Evolutionary conservation across 2,888 invertebrate genomes (phyloP).

Genomic region (Drosophila leonis): DNA sequence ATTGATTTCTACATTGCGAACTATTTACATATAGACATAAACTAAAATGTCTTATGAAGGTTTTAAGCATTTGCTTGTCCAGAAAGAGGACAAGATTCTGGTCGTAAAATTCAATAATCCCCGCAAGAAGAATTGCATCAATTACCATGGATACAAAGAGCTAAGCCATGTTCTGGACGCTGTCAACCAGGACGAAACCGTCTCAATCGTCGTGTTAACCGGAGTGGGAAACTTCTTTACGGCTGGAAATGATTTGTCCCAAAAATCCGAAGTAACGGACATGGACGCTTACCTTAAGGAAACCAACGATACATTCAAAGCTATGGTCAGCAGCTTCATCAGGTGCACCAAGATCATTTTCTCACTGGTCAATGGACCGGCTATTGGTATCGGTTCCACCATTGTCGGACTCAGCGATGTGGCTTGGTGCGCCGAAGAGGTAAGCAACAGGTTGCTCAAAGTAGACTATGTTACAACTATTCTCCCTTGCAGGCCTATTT

Average conservation of each 20-base stretch:
- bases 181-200: constrained; percentile 89
- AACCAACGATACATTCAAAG: constrained; percentile 85
- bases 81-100: constrained; percentile 86
- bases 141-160: constrained; percentile 88
- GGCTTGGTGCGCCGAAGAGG: constrained; percentile 89
- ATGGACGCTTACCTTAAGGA: constrained; percentile 78
- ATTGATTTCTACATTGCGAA: neutral
- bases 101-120: constrained; percentile 91
- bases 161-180: constrained; percentile 89
- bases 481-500: constrained; percentile 91
- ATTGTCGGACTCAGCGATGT: constrained; percentile 94
- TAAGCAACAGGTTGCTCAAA: constrained; percentile 11
- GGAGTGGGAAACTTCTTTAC: constrained; percentile 82
- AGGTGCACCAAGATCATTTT: constrained; percentile 95
- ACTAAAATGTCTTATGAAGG: constrained; percentile 66
- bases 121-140: constrained; percentile 92
- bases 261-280: neutral
- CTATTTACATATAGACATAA: neutral
- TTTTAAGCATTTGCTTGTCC: constrained; percentile 70
- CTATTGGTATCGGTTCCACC: constrained; percentile 93
- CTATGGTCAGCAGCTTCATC: constrained; percentile 89
- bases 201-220: constrained; percentile 91
- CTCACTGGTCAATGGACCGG: constrained; percentile 96
- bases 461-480: neutral
- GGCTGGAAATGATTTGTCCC: constrained; percentile 79